Evolutionary conservation across 2,888 invertebrate species (phyloP), one percentile per base, ranked within the genome.

Genomic region (Nemotelus nigrinus): DNA sequence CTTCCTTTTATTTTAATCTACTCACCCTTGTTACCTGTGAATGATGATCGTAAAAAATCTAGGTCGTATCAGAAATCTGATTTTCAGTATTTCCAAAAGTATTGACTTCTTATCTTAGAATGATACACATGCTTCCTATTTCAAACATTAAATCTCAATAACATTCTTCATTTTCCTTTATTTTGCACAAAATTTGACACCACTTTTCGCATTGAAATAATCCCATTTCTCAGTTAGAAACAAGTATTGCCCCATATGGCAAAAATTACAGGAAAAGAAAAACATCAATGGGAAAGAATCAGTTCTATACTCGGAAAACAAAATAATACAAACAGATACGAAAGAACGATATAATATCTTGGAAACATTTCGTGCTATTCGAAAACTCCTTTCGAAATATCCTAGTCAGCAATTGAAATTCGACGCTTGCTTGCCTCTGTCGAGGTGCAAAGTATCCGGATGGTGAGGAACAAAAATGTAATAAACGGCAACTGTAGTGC

Each of bases 401-500:
- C 50, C 67, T 68, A 43, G 25, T 41, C 65, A 41, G 44, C 70
- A 3, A 3, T 43, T 70, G 74, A 43, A 74, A 74, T 60, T 48
- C 48, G 74, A 74, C 60, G 60, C 72, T 72, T 47, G 8, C 58
- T 43, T 71, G 55, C 45, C 41, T 45, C 55, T 25, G 25, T 41
- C 55, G 55, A 71, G 43, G 70, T 55, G 70, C 7, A 57, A 55
- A 55, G 41, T n/a, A 53, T 55, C 53, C 55, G 6, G 48, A 60
- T 60, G 50, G 63, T 48, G 74, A 63, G 48, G 39, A 74, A 60
- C 47, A 60, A 74, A 74, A 74, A 74, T 74, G 5, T 74, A 74
- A 74, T 74, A 74, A 74, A 74, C 74, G 25, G 74, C 74, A 74
- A 74, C 74, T 74, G 74, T 74, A 74, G 74, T 74, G 60, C 74